These are phyloP conservation scores for Diadema setosum DNA, from an alignment of 35 echinoderm and acorn worm genomes.

Conservation along the genomic window DNA sequence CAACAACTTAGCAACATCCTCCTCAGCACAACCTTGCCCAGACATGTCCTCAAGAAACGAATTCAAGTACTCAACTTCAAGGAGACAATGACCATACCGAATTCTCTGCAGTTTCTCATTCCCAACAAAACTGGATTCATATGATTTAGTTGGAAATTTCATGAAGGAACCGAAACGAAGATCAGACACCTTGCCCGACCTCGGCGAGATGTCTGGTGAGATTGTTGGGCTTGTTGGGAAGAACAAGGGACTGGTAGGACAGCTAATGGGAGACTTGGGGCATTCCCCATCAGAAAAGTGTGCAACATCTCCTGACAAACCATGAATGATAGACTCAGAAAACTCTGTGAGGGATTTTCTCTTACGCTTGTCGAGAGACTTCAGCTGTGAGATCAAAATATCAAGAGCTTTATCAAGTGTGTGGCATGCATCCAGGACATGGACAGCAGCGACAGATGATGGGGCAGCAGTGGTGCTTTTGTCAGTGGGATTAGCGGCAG, in stretches of 20 bases:
- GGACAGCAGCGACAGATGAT: constrained; percentile 15
- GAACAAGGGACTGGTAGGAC: not conserved
- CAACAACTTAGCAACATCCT: not conserved
- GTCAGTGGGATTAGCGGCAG: constrained; percentile 30
- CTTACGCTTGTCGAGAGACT: constrained; percentile 22
- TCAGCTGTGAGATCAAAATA: constrained; percentile 17
- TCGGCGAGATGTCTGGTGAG: not conserved
- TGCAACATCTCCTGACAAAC: not conserved
- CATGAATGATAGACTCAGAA: not conserved
- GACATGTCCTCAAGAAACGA: not conserved
- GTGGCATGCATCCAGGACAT: constrained; percentile 55
- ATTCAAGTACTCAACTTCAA: not conserved
- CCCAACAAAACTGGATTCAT: not conserved
- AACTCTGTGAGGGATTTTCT: constrained; percentile 30
- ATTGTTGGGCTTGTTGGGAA: not conserved
- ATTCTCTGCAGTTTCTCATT: not conserved
- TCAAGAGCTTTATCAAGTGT: constrained; percentile 36
- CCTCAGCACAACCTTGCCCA: not conserved
- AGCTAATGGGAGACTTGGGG: not conserved
- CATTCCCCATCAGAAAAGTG: not conserved
- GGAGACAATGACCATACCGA: not conserved
- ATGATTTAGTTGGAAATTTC: not conserved
- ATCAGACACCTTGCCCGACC: not conserved
- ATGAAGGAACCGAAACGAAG: not conserved
- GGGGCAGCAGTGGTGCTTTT: constrained; percentile 12